Evolutionary conservation across 2,113 vertebrate genomes (phyloP).

Genomic region (Chrysochloris asiatica): DNA sequence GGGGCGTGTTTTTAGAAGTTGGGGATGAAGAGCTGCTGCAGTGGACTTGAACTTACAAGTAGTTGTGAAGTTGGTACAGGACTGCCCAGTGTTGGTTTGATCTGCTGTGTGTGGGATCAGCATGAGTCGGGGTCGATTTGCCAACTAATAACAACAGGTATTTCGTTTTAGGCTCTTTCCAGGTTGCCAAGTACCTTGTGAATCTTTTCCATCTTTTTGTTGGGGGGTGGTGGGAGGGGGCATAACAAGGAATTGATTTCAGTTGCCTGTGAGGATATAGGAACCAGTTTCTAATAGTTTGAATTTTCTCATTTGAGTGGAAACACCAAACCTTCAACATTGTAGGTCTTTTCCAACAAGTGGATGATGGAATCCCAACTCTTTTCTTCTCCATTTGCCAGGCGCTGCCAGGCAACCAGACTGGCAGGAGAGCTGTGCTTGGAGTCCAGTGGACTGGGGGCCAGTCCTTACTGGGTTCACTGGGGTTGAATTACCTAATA

Average conservation of each 20-base stretch:
- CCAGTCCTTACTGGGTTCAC: not conserved
- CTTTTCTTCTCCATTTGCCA: too few relatives aligned
- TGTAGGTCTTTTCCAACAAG: not conserved
- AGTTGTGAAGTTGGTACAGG: too few relatives aligned
- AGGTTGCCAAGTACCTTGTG: not conserved
- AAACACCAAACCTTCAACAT: not conserved
- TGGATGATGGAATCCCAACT: too few relatives aligned
- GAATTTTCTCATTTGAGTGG: not conserved
- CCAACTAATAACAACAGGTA: not conserved
- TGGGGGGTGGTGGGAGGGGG: too few relatives aligned
- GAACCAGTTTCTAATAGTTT: not conserved
- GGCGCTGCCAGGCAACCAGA: not conserved
- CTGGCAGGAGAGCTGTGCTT: not conserved
- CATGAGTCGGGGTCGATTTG: not conserved
- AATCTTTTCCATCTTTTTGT: not conserved
- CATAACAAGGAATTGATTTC: not conserved
- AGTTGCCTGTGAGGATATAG: not conserved
- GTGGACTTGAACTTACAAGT: too few relatives aligned
- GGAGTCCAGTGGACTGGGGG: not conserved
- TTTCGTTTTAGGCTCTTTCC: not conserved
- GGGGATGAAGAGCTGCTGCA: not conserved
- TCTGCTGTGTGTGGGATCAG: too few relatives aligned
- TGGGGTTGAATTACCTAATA: not conserved
- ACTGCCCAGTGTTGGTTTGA: too few relatives aligned
- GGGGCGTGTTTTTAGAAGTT: not conserved